Conservation (phyloP, 2,113 vertebrate genomes). For the Pithys albifrons region DNA sequence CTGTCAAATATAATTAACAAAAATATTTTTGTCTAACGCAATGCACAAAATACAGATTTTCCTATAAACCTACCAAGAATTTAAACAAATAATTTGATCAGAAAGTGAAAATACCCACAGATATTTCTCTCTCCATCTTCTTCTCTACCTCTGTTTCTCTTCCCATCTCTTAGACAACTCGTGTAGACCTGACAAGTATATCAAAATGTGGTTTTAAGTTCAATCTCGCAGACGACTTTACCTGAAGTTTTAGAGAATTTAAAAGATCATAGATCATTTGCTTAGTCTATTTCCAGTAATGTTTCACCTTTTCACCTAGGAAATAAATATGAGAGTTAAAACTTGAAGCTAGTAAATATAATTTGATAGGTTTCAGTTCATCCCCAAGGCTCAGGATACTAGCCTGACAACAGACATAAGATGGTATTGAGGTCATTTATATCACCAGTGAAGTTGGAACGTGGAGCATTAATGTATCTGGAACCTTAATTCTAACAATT, state of each 20-base stretch:
- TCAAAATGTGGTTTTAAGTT: neutral
- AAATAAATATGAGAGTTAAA: neutral
- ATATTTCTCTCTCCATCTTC: neutral
- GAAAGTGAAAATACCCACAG: neutral
- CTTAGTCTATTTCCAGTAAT: neutral
- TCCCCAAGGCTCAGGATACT: neutral
- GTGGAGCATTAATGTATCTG: neutral
- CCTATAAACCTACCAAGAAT: neutral
- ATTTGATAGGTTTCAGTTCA: neutral
- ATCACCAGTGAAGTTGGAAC: neutral
- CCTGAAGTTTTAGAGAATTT: neutral
- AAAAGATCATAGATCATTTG: neutral
- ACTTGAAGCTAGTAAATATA: neutral
- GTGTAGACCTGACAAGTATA: neutral
- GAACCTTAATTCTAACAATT: neutral
- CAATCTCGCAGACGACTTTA: neutral
- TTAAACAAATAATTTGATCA: neutral
- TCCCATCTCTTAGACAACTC: neutral
- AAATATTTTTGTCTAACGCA: neutral
- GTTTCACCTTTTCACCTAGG: neutral
- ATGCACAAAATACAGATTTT: neutral
- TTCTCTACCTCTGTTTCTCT: neutral
- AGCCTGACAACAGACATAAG: neutral
- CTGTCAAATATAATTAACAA: constrained; percentile 10
- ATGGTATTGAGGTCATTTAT: neutral